A percentile compares a stretch with the other conserved stretches of the same genome.
phyloP scores from a whole-genome alignment of 2,113 vertebrate species.

The Lamprotornis superbus region DNA sequence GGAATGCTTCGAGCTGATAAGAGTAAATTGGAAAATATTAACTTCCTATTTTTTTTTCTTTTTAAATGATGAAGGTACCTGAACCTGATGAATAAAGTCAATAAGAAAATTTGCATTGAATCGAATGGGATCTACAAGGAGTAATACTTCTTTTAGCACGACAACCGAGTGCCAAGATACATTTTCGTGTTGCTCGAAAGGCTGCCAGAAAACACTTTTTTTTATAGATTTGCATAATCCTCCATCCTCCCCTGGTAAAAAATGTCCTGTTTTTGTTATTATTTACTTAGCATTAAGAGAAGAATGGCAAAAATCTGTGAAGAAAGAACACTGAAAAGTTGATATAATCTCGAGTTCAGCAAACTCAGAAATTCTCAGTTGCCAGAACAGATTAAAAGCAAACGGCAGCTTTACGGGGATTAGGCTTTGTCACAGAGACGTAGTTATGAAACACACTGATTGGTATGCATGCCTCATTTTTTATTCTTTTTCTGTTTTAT shows the following conservation, averaged over 20 bases:
- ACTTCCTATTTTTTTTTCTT: not conserved
- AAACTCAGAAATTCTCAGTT: not conserved
- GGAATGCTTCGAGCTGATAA: constrained; percentile 40
- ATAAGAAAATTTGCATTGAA: not conserved
- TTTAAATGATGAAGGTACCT: not conserved
- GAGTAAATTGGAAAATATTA: constrained; percentile 18
- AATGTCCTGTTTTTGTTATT: not conserved
- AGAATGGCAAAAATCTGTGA: not conserved
- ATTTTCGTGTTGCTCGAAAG: not conserved
- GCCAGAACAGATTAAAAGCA: not conserved
- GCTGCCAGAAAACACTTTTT: not conserved
- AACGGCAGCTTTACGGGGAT: not conserved
- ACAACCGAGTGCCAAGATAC: not conserved
- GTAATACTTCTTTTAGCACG: not conserved
- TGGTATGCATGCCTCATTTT: constrained; percentile 13
- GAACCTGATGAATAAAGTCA: not conserved
- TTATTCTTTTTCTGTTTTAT: not conserved
- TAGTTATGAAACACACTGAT: constrained; percentile 27
- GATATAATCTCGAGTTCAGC: not conserved
- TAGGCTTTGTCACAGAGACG: constrained; percentile 24
- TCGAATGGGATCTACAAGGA: not conserved
- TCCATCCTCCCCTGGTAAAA: not conserved
- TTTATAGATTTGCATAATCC: not conserved
- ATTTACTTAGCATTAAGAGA: not conserved
- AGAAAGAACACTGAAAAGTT: not conserved